phyloP scores from a whole-genome alignment of 2,888 invertebrate species.

The Morpho helenor region DNA sequence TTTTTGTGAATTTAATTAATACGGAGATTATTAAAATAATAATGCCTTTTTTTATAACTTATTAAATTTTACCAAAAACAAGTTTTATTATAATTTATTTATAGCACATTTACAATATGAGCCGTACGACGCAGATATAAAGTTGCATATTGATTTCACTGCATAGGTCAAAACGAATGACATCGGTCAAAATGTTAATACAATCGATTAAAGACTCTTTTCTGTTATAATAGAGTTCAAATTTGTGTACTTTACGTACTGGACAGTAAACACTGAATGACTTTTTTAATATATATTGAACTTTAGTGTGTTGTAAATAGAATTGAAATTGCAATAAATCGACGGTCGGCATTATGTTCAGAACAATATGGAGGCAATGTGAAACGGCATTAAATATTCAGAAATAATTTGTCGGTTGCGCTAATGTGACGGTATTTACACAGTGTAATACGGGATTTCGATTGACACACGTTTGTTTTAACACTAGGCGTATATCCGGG shows the following conservation, averaged over 20 bases:
- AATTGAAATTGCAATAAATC: slow-evolving; percentile 20
- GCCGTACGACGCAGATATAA: slow-evolving; percentile 22
- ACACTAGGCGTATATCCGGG: slow-evolving; percentile 3
- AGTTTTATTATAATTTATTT: slow-evolving; percentile 11
- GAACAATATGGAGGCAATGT: slow-evolving; percentile 30
- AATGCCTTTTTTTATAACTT: slow-evolving; percentile 9
- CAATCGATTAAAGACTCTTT: slow-evolving; percentile 19
- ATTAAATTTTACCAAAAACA: slow-evolving; percentile 18
- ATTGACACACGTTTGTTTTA: slow-evolving; percentile 21
- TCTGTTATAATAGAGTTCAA: not conserved
- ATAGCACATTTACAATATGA: slow-evolving; percentile 7
- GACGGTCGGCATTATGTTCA: slow-evolving; percentile 27
- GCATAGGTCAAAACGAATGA: slow-evolving; percentile 7
- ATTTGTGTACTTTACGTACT: slow-evolving; percentile 1
- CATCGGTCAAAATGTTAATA: slow-evolving; percentile 7
- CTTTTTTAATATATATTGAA: slow-evolving; percentile 3
- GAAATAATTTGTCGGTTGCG: slow-evolving; percentile 39
- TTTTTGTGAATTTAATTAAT: slow-evolving; percentile 1
- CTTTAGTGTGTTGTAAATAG: slow-evolving; percentile 8
- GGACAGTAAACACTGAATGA: slow-evolving; percentile 8
- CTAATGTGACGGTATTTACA: slow-evolving; percentile 33
- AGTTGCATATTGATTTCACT: slow-evolving; percentile 6
- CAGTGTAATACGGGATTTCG: slow-evolving; percentile 26
- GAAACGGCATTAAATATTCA: slow-evolving; percentile 40
- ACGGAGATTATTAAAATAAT: slow-evolving; percentile 8